A percentile compares a stretch with the other conserved stretches of the same genome.
These are phyloP conservation scores for Sturnus vulgaris DNA, from an alignment of 2,113 vertebrate genomes.

Conservation along the genomic window DNA sequence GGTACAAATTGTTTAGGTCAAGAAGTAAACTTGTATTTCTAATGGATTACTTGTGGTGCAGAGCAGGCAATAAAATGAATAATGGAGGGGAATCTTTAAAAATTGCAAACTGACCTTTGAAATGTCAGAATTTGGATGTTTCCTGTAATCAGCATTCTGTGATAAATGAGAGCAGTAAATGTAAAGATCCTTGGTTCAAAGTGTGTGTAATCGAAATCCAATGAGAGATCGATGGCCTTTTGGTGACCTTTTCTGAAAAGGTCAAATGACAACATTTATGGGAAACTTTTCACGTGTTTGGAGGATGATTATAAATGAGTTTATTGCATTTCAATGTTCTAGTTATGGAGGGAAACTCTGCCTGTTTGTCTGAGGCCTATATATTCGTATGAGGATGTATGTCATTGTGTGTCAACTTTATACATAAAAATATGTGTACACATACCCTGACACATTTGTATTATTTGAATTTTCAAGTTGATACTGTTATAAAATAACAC, in stretches of 20 bases:
- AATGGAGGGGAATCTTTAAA: slow-evolving; percentile 25
- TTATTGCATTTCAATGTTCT: not conserved
- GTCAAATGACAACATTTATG: slow-evolving; percentile 24
- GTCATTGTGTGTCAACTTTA: not conserved
- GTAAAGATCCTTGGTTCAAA: slow-evolving; percentile 23
- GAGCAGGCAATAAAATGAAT: slow-evolving; percentile 13
- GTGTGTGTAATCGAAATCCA: slow-evolving; percentile 41
- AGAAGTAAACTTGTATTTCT: not conserved
- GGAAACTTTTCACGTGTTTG: not conserved
- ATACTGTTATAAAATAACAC: not conserved
- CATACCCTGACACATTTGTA: fast-evolving
- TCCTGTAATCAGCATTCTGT: slow-evolving; percentile 30
- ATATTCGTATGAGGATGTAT: not conserved
- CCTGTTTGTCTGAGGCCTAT: not conserved
- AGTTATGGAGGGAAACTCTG: not conserved
- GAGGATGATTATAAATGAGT: slow-evolving; percentile 9
- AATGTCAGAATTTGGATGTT: slow-evolving; percentile 50
- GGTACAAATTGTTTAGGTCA: not conserved
- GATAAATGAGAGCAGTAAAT: slow-evolving; percentile 40
- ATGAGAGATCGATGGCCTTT: slow-evolving; percentile 50
- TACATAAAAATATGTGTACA: not conserved
- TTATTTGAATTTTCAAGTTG: not conserved
- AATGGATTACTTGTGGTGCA: not conserved
- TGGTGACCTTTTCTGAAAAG: slow-evolving; percentile 45
- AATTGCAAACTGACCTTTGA: slow-evolving; percentile 52